These are phyloP conservation scores for Coluber constrictor DNA, from an alignment of 2,797 vertebrate genomes.

Conservation along the genomic window DNA sequence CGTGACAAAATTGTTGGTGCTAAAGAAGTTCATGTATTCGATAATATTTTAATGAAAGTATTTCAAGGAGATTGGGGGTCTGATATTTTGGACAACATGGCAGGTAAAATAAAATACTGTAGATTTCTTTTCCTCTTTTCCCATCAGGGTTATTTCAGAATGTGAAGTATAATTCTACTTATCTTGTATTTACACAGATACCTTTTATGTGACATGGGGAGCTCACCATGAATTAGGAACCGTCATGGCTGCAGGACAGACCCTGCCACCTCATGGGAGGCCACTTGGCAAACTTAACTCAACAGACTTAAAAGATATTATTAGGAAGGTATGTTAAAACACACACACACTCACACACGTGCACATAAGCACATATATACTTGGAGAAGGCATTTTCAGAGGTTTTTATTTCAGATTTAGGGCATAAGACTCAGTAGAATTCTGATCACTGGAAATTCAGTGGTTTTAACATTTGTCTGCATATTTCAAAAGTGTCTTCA, in stretches of 20 bases:
- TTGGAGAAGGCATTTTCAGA: not conserved
- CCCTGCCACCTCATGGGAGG: conserved; percentile 86
- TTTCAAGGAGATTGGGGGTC: conserved; percentile 89
- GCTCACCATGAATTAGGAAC: conserved; percentile 70
- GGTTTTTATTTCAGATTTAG: not conserved
- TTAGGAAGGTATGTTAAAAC: conserved; percentile 83
- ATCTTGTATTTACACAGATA: conserved; percentile 71
- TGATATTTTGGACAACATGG: conserved; percentile 83
- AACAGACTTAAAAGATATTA: conserved; percentile 83
- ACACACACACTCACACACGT: not conserved
- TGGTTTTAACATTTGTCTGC: not conserved
- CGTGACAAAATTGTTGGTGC: conserved; percentile 87
- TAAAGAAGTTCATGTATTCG: conserved; percentile 86
- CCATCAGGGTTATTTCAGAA: not conserved
- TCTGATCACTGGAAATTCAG: not conserved
- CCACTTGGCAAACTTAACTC: conserved; percentile 83
- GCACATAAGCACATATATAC: not conserved
- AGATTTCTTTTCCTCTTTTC: not conserved
- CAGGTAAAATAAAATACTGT: conserved; percentile 74
- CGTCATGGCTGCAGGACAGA: conserved; percentile 75
- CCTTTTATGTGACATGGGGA: conserved; percentile 93
- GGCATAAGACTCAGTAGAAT: not conserved
- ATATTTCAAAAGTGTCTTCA: not conserved
- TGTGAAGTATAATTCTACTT: not conserved
- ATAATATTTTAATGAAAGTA: conserved; percentile 87